Conservation (phyloP, 2,888 invertebrate species). For the Melieria picta region DNA sequence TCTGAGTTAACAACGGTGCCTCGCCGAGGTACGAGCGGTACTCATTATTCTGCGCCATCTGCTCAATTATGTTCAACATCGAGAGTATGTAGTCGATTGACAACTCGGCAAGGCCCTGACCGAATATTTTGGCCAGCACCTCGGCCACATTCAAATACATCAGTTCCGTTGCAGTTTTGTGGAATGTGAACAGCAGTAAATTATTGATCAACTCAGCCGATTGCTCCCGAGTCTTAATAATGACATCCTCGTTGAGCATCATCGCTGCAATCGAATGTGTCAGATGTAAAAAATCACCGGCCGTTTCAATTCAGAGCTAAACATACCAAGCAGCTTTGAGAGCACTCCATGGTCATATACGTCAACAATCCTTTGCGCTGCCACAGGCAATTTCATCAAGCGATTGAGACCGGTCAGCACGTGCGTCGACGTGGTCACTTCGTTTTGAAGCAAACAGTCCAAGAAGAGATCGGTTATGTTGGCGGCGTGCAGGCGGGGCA, state of each 20-base stretch:
- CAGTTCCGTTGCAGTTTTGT: constrained; percentile 44
- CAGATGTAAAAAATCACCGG: not conserved
- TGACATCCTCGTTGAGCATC: constrained; percentile 35
- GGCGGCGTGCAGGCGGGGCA: constrained; percentile 48
- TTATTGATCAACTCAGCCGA: constrained; percentile 49
- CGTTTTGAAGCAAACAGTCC: constrained; percentile 48
- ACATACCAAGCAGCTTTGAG: too few relatives aligned
- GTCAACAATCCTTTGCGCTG: constrained; percentile 48
- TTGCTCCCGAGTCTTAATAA: constrained; percentile 53
- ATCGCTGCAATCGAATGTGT: constrained; percentile 37
- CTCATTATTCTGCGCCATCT: constrained; percentile 52
- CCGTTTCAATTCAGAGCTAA: not conserved
- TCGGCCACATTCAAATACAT: constrained; percentile 38
- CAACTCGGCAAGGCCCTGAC: constrained; percentile 45
- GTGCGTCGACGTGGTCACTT: constrained; percentile 41
- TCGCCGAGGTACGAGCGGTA: constrained; percentile 46
- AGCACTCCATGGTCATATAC: constrained; percentile 40
- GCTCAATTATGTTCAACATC: constrained; percentile 52
- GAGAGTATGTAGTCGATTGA: constrained; percentile 54
- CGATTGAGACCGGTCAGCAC: constrained; percentile 54
- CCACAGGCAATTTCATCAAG: constrained; percentile 47
- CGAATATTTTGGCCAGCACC: constrained; percentile 44
- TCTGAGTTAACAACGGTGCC: constrained; percentile 39
- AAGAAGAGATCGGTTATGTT: constrained; percentile 50
- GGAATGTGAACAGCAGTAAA: constrained; percentile 48